Evolutionary conservation across 2,888 invertebrate species (phyloP).

Genomic region (Leptopterna dolabrata): DNA sequence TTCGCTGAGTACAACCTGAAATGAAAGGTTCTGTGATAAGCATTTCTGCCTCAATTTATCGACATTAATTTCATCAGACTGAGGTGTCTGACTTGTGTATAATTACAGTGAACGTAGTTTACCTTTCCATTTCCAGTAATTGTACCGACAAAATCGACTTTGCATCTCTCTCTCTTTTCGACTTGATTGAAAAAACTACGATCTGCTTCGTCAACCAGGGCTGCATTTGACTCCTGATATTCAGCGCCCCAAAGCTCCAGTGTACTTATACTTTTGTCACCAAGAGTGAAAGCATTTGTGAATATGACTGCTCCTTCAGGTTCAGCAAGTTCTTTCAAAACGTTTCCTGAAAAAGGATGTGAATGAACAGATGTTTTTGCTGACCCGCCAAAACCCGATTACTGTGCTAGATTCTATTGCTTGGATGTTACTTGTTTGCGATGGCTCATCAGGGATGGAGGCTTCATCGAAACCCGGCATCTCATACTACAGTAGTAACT

Average conservation of each 20-base stretch:
- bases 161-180: conserved; percentile 89
- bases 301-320: conserved; percentile 93
- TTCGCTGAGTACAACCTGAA: conserved; percentile 75
- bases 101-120: not conserved
- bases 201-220: conserved; percentile 80
- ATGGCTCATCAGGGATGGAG: no score
- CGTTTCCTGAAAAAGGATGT: conserved; percentile 85
- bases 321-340: conserved; percentile 95
- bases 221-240: conserved; percentile 95
- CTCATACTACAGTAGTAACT: no score
- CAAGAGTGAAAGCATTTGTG: conserved; percentile 86
- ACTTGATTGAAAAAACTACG: conserved; percentile 76
- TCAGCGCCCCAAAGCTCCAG: conserved; percentile 98
- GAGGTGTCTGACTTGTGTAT: no score
- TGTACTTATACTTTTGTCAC: conserved; percentile 93
- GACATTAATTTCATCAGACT: no score
- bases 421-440: no score
- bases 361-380: not conserved
- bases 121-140: conserved; percentile 87
- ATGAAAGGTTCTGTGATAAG: not conserved
- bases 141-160: conserved; percentile 91
- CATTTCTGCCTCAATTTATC: no score
- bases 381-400: no score
- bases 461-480: no score
- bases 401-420: no score